These are phyloP conservation scores for Taurulus bubalis DNA, from an alignment of 2,113 vertebrate genomes.

Conservation along the genomic window DNA sequence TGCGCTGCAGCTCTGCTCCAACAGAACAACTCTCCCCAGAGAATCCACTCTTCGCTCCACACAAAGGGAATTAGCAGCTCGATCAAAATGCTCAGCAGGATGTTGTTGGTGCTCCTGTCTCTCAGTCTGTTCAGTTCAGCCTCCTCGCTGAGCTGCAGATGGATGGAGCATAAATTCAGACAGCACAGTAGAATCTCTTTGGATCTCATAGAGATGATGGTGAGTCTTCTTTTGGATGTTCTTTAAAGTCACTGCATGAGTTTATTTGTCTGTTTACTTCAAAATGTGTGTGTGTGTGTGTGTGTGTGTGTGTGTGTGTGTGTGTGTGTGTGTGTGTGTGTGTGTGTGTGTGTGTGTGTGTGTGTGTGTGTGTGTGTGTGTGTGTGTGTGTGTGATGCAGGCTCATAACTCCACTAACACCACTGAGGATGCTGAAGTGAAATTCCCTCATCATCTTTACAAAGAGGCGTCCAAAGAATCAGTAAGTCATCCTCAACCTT, in stretches of 20 bases:
- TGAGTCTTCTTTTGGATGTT: constrained; percentile 32
- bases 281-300: constrained; percentile 9
- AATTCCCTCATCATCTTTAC: constrained; percentile 62
- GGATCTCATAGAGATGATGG: constrained; percentile 59
- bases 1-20: constrained; percentile 4
- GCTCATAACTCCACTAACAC: constrained; percentile 50
- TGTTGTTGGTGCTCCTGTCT: constrained; percentile 48
- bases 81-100: constrained; percentile 41
- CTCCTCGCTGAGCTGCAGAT: constrained; percentile 65
- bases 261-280: not conserved
- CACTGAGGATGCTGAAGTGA: constrained; percentile 17
- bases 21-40: not conserved
- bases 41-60: not conserved
- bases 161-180: constrained; percentile 68
- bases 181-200: constrained; percentile 48
- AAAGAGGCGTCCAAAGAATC: constrained; percentile 17
- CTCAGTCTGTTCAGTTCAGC: constrained; percentile 39
- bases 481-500: constrained; percentile 48
- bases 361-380: no score
- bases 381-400: constrained; percentile 55
- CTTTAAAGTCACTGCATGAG: not conserved
- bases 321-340: no score
- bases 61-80: not conserved
- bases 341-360: no score
- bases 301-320: no score